Percentiles rank a stretch among this genome's conserved stretches.
Evolutionary conservation across 2,888 invertebrate species (phyloP).

Genomic region (Ophraella communa): DNA sequence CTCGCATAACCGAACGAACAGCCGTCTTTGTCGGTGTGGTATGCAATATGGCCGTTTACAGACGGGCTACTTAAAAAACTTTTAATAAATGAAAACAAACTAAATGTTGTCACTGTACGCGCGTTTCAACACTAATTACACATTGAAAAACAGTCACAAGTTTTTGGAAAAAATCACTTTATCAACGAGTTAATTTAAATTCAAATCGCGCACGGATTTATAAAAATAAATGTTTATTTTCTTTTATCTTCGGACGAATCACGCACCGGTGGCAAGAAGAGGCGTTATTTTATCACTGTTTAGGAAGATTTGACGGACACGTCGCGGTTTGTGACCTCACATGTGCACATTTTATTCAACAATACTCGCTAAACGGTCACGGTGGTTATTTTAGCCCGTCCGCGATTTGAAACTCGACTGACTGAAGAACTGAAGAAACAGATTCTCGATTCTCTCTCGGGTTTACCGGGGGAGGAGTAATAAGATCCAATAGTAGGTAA

Average conservation of each 20-base stretch:
- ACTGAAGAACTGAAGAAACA: constrained; percentile 46
- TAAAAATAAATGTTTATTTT: constrained; percentile 2
- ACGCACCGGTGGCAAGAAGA: not conserved
- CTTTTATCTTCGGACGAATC: not conserved
- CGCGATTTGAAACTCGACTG: constrained; percentile 56
- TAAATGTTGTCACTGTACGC: constrained; percentile 34
- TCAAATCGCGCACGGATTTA: constrained; percentile 7
- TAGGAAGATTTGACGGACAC: constrained; percentile 25
- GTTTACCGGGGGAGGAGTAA: constrained; percentile 55
- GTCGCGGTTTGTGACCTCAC: constrained; percentile 39
- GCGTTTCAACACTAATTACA: constrained; percentile 18
- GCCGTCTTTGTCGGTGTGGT: constrained; percentile 57
- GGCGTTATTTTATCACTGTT: constrained; percentile 11
- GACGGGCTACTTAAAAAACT: constrained; percentile 50
- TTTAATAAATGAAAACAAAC: constrained; percentile 50
- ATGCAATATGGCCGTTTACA: constrained; percentile 61
- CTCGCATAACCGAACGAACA: constrained; percentile 40
- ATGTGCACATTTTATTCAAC: constrained; percentile 31
- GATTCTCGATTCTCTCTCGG: constrained; percentile 28
- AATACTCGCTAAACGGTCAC: constrained; percentile 17
- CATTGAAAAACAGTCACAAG: not conserved
- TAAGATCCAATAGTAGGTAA: constrained; percentile 47
- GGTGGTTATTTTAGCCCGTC: constrained; percentile 40
- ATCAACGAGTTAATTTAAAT: not conserved
- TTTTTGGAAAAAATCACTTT: constrained; percentile 4